These are phyloP conservation scores for Ambastaia sidthimunki DNA, from an alignment of 2,797 vertebrate genomes.

Conservation along the genomic window DNA sequence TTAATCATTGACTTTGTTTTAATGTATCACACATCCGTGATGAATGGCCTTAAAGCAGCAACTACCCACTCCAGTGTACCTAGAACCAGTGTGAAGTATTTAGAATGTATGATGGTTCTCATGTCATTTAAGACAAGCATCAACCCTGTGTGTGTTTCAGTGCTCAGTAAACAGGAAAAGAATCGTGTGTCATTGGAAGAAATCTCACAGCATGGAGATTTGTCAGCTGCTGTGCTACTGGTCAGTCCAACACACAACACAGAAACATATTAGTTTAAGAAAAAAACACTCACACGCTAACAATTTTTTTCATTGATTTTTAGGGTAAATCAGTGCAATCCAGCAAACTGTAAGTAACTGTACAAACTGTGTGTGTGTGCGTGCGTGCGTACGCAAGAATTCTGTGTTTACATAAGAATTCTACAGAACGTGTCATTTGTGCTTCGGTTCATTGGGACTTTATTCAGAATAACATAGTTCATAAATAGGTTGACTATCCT, in stretches of 20 bases:
- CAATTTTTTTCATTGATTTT: slow-evolving; percentile 63
- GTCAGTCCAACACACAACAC: slow-evolving; percentile 73
- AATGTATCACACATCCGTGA: not conserved
- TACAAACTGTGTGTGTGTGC: not conserved
- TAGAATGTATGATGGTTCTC: no score
- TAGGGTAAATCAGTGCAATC: slow-evolving; percentile 87
- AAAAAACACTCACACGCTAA: not conserved
- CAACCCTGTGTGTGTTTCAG: slow-evolving; percentile 68
- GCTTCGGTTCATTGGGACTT: no score
- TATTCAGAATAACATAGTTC: no score
- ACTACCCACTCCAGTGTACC: no score
- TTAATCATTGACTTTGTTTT: not conserved
- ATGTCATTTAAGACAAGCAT: no score
- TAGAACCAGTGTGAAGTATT: no score
- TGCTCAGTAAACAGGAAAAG: slow-evolving; percentile 77
- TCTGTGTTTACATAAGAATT: no score
- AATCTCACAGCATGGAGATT: slow-evolving; percentile 80
- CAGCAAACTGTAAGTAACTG: slow-evolving; percentile 86
- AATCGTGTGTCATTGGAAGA: slow-evolving; percentile 85
- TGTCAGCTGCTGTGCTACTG: slow-evolving; percentile 81
- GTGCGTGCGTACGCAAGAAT: not conserved
- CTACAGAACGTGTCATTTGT: no score
- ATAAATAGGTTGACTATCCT: no score
- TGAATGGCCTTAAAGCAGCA: not conserved
- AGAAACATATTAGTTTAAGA: not conserved